Evolutionary conservation across 2,888 invertebrate species (phyloP), one percentile per base, ranked within the genome.

Genomic region (Norana najaformis): DNA sequence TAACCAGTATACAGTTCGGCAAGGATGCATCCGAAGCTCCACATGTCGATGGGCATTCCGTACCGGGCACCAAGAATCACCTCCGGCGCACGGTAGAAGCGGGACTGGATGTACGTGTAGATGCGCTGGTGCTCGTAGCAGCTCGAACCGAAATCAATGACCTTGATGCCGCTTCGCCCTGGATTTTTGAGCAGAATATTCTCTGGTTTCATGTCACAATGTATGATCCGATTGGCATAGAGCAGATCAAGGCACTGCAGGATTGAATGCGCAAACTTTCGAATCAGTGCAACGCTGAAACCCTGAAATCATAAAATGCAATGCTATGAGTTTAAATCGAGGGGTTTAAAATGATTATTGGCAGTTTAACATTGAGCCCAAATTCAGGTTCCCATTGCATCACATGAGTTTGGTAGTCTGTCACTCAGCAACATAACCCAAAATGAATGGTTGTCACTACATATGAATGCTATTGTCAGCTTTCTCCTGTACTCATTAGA

Each of bases 171-270:
- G 95, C 98, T 98, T 94, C 99, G 97, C 93, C 99, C 99, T 95
- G 98, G 98, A 95, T 99, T 99, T 95, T 99, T 99, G 92, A 99
- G 96, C 93, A 99, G 96, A 93, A 99, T 98, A 95, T 99, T 99
- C 96, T 99, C 99, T 88, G 99, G 99, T 95, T 99, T 99, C 97
- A 99, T 97, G 96, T 99, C 99, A 96, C 99, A 99, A 96, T 99
- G 99, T 93, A 99, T 99, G 94, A 99, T 98, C 95, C 98, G 97
- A 96, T 98, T 98, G 95, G 97, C 97, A 95, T 97, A 96, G 91
- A 99, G 93, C 90, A 98, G 98, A 95, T 99, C 98, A 95, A 99
- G 96, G 95, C 99, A 99, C 96, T 98, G 98, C 92, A 99, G 96
- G 94, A 99, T 96, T 92, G 98, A 98, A 95, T 99, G 98, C 93